Conservation (phyloP, 1,140 invertebrate species). For the Zaprionus inermis region DNA sequence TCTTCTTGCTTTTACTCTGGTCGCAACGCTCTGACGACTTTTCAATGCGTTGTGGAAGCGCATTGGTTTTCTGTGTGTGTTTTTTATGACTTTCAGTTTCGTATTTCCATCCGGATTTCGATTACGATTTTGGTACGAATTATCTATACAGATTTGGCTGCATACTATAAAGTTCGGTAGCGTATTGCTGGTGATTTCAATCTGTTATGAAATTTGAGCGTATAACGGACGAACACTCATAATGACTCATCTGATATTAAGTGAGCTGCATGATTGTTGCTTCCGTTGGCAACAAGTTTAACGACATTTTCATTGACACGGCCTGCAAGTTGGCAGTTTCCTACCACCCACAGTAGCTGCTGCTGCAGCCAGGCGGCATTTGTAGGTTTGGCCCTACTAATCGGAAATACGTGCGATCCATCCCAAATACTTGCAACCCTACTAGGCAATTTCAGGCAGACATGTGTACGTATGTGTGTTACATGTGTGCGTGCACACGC, state of each 20-base stretch:
- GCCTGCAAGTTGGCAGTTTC: neutral
- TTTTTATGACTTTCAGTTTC: constrained; percentile 67
- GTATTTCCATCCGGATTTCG: constrained; percentile 25
- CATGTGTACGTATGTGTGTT: neutral
- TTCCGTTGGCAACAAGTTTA: constrained; percentile 17
- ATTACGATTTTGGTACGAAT: constrained; percentile 22
- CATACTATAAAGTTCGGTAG: neutral
- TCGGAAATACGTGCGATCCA: constrained; percentile 72
- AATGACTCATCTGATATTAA: constrained; percentile 11
- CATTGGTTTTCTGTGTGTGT: constrained; percentile 25
- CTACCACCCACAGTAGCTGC: neutral
- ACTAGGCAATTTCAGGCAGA: constrained; percentile 23
- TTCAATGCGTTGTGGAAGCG: constrained; percentile 62
- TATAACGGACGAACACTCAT: neutral
- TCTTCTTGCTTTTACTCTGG: constrained; percentile 18
- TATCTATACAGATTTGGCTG: constrained; percentile 1
- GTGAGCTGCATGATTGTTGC: neutral
- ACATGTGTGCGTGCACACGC: constrained; percentile 11
- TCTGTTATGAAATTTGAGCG: constrained; percentile 6
- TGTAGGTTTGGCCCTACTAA: constrained; percentile 65
- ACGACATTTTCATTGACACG: constrained; percentile 39
- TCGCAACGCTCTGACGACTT: constrained; percentile 73
- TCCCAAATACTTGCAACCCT: constrained; percentile 43
- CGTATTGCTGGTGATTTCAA: neutral
- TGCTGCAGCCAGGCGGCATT: constrained; percentile 8